Conservation (phyloP, 2,113 vertebrate genomes). For the Rutilus rutilus region DNA sequence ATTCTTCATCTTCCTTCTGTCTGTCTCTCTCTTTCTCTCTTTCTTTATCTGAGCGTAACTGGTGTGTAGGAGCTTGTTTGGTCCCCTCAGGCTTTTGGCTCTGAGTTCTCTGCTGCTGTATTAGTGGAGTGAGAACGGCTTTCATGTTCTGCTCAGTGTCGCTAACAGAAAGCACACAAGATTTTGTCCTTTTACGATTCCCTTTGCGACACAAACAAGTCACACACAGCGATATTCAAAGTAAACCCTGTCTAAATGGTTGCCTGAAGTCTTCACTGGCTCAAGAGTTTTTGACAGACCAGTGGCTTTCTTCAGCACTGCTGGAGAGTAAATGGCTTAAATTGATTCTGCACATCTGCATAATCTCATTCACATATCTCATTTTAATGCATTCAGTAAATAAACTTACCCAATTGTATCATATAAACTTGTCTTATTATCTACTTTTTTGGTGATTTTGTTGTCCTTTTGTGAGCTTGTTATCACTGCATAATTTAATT, state of each 20-base stretch:
- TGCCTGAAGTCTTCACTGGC: conserved; percentile 1
- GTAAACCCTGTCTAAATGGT: background rate
- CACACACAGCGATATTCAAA: conserved; percentile 31
- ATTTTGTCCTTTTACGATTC: conserved; percentile 57
- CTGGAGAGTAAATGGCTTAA: conserved; percentile 26
- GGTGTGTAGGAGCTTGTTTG: conserved; percentile 27
- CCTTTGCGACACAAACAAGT: conserved; percentile 2
- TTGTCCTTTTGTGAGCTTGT: too few species aligned
- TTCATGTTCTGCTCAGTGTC: conserved; percentile 44
- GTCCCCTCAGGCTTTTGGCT: conserved; percentile 40
- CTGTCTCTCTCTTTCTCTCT: background rate
- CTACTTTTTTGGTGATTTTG: too few species aligned
- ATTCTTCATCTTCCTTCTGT: conserved; percentile 21
- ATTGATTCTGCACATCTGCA: too few species aligned
- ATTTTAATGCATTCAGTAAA: too few species aligned
- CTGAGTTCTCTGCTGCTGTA: conserved; percentile 40
- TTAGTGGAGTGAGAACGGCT: conserved; percentile 46
- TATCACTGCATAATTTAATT: too few species aligned
- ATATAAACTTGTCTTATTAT: too few species aligned
- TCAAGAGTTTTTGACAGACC: background rate
- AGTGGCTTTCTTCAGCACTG: background rate
- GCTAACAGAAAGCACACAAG: conserved; percentile 36
- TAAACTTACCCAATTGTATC: too few species aligned
- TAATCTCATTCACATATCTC: too few species aligned
- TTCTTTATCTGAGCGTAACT: conserved; percentile 31